These are phyloP conservation scores for Arnoldichthys spilopterus DNA, from an alignment of 2,797 vertebrate genomes.

Conservation along the genomic window DNA sequence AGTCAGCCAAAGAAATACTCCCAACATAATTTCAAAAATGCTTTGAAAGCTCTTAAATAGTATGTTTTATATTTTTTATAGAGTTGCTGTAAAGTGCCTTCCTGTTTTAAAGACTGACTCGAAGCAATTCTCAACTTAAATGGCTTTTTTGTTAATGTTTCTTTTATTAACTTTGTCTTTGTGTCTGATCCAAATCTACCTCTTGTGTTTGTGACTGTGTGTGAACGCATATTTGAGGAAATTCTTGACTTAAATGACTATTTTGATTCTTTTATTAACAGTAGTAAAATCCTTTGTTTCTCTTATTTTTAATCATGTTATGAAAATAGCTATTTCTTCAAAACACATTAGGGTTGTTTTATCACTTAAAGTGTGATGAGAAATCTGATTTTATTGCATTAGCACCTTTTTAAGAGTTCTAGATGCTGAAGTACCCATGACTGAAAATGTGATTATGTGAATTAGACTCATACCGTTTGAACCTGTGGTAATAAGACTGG, in stretches of 20 bases:
- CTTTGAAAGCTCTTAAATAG: neutral
- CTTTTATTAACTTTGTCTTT: too few species aligned
- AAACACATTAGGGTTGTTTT: neutral
- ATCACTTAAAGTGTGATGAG: neutral
- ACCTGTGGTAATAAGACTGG: neutral
- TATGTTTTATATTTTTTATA: neutral
- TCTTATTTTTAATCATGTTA: too few species aligned
- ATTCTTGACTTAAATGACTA: too few species aligned
- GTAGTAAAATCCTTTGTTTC: neutral
- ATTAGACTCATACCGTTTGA: neutral
- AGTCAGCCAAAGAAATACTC: too few species aligned
- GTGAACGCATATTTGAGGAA: too few species aligned
- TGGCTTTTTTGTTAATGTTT: neutral
- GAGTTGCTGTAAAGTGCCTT: neutral
- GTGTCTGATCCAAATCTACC: too few species aligned
- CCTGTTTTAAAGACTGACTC: neutral
- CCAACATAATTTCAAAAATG: neutral
- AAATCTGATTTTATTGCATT: neutral
- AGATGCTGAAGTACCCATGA: neutral
- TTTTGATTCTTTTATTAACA: too few species aligned
- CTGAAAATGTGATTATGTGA: constrained; percentile 7
- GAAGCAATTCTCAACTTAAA: neutral
- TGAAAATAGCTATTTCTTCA: neutral
- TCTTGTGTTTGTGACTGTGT: too few species aligned
- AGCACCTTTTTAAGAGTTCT: neutral